Percentiles rank a stretch among this genome's conserved stretches.
Evolutionary conservation across 2,113 vertebrate genomes (phyloP).

Genomic region (Bothrops jararaca): DNA sequence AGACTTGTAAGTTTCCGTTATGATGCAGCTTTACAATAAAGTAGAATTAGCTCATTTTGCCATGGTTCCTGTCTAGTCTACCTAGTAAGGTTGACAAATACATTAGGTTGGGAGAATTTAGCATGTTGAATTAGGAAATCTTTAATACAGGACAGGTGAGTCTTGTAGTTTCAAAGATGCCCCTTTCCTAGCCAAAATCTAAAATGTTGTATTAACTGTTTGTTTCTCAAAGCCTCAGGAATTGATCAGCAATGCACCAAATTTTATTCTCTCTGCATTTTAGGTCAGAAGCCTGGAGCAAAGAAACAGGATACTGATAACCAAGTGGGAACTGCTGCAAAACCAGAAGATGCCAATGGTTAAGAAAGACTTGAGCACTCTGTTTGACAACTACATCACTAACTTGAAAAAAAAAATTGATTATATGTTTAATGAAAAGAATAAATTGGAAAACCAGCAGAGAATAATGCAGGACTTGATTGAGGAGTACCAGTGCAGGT

Average conservation of each 20-base stretch:
- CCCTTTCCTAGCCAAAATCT: neutral
- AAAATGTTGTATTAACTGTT: neutral
- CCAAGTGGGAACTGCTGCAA: conserved; percentile 84
- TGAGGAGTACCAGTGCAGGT: conserved; percentile 86
- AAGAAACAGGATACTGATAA: conserved; percentile 80
- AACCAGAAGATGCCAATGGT: conserved; percentile 58
- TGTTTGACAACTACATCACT: conserved; percentile 86
- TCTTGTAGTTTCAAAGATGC: neutral
- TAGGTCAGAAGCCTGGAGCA: conserved; percentile 84
- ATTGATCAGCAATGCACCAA: neutral
- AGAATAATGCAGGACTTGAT: conserved; percentile 77
- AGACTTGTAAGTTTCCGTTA: no score
- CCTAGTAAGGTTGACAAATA: neutral
- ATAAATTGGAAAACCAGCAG: conserved; percentile 79
- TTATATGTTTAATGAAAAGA: conserved; percentile 75
- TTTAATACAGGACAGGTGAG: no score
- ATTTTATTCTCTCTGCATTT: neutral
- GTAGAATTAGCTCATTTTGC: neutral
- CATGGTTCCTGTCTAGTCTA: neutral
- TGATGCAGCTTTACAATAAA: neutral
- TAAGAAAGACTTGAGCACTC: conserved; percentile 73
- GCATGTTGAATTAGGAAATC: neutral
- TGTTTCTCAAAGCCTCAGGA: neutral
- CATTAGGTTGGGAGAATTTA: neutral
- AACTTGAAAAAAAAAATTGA: conserved; percentile 86